Base-by-base conservation (phyloP, 2,888 invertebrate genomes). In the Drosophila cognata region DNA sequence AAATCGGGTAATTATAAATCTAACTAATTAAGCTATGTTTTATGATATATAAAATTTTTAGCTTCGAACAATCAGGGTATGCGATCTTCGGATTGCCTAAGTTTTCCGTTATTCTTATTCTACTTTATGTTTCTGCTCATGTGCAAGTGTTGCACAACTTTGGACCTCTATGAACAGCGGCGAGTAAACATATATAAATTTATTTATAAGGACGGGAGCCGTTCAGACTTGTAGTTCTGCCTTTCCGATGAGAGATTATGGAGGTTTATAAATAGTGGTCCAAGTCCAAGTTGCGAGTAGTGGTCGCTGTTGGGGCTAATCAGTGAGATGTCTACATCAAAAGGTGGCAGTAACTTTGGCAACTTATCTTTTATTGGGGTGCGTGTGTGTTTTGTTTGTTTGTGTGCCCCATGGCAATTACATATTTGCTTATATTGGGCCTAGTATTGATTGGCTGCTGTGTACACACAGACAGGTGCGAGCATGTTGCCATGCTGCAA, bases 361-460 rank as follows among this genome's bases (percentile, higher is more conserved):
- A 46, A n/a, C 58, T 55, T 43, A 56, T 55, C 63, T 64, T 64
- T 50, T 71, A 28, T 56, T 28, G 11, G 6, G 11, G 2, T 13
- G 55, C 35, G 11, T 28, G 55, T 52, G 31, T 62, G 16, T 33
- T 18, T 69, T 43, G 33, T 59, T 67, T 35, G 55, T 55, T 25
- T 25, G 48, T 28, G 6, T 16, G 28, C 51, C 43, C 31, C 13
- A 21, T 10, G 50, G 35, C 69, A 55, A 70, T 68, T 71, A 51
- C 46, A 56, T 56, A 52, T 46, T 50, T 50, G 77, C 55, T 69
- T 66, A 60, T 57, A 59, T 74, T 38, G 43, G 55, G 6, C 35
- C 50, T 58, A 66, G 61, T 56, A 75, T 69, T 71, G 75, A 79
- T 79, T 79, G 68, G 68, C 43, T 57, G 46, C 21, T 53, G 16